Evolutionary conservation across 2,113 vertebrate genomes (phyloP).

Genomic region (Scolopax mira): DNA sequence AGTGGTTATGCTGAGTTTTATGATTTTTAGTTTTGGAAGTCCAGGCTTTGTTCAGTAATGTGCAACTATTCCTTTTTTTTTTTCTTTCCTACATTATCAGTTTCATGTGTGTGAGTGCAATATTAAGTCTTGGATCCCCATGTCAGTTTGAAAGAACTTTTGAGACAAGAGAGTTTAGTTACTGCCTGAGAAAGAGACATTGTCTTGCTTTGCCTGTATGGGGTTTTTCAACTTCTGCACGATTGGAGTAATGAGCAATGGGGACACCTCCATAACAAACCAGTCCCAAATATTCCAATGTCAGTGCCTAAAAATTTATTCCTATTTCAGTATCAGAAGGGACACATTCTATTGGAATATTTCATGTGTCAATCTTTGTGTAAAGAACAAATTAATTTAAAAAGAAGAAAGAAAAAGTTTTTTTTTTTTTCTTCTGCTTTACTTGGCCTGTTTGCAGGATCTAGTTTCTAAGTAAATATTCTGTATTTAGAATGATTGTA

Average conservation of each 20-base stretch:
- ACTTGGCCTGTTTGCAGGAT: not conserved
- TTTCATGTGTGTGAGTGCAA: not conserved
- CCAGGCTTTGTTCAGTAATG: slow-evolving; percentile 3
- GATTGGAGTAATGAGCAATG: not conserved
- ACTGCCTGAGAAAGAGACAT: not conserved
- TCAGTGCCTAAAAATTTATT: rapidly evolving
- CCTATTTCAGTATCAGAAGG: not conserved
- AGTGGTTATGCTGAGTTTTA: slow-evolving; percentile 20
- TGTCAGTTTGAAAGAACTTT: not conserved
- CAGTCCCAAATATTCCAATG: not conserved
- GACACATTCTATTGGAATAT: not conserved
- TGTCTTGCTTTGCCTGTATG: not conserved
- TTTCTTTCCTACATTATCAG: not conserved
- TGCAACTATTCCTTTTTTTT: slow-evolving; percentile 4
- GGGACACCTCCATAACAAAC: not conserved
- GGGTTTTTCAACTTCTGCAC: not conserved
- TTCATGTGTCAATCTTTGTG: not conserved
- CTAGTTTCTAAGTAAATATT: not conserved
- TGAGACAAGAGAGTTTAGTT: not conserved
- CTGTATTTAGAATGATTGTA: not conserved
- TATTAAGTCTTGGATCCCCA: not conserved
- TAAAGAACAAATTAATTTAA: not conserved
- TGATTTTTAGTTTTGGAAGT: slow-evolving; percentile 49
- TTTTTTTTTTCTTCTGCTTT: not conserved
- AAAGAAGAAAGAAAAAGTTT: not conserved